Evolutionary conservation across 2,113 vertebrate species (phyloP).

Genomic region (Tamias sibiricus): DNA sequence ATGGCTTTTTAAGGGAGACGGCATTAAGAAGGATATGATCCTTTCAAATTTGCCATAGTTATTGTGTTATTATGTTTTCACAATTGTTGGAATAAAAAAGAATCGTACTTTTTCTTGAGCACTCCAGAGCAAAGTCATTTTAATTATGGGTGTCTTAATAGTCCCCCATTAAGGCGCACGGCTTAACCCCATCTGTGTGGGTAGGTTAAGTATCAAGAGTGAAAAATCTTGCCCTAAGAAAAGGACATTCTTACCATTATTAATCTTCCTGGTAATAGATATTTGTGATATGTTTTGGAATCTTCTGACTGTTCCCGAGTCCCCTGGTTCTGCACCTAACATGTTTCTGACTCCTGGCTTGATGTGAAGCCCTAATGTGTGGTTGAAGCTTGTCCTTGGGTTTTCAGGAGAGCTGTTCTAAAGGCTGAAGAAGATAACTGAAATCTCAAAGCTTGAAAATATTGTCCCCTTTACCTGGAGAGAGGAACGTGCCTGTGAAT

Average conservation of each 20-base stretch:
- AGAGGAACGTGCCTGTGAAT: background rate
- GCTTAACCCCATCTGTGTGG: background rate
- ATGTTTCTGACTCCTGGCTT: background rate
- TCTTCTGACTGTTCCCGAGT: background rate
- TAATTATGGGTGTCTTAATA: conserved; percentile 60
- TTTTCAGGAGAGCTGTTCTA: background rate
- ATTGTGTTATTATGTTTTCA: conserved; percentile 63
- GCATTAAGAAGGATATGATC: background rate
- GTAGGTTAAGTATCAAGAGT: conserved; percentile 61
- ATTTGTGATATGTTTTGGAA: conserved; percentile 55
- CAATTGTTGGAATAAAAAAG: background rate
- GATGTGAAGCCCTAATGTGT: background rate
- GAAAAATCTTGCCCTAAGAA: conserved; percentile 14
- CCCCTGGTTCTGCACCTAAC: background rate
- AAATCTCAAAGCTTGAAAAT: background rate
- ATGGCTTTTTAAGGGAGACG: background rate
- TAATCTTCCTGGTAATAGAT: conserved; percentile 56
- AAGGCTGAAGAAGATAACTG: background rate
- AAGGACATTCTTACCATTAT: conserved; percentile 41
- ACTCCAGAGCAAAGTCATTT: conserved; percentile 66
- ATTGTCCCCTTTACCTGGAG: background rate
- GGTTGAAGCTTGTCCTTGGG: background rate
- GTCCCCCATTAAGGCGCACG: background rate
- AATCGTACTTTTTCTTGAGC: conserved; percentile 12
- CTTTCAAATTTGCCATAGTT: conserved; percentile 13